A percentile compares a stretch with the other conserved stretches of the same genome.
These are phyloP conservation scores for Hipposideros armiger DNA, from an alignment of 2,113 vertebrate species.

Conservation along the genomic window DNA sequence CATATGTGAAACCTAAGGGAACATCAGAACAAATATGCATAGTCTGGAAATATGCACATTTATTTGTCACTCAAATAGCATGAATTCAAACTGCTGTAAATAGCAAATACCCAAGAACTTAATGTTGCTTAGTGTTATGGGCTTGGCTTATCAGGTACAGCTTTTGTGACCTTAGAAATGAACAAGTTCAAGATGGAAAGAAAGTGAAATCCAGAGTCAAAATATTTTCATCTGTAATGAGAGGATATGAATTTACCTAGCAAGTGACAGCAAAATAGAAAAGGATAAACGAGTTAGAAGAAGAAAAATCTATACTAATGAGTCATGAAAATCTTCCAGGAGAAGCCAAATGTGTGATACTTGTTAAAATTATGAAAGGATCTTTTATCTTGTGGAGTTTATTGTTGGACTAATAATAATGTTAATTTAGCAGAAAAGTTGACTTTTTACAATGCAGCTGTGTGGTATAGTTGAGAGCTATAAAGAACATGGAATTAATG, in stretches of 20 bases:
- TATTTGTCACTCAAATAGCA: not conserved
- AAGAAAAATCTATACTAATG: not conserved
- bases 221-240: slow-evolving; percentile 20
- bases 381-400: slow-evolving; percentile 55
- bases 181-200: not conserved
- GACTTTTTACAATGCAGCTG: slow-evolving; percentile 44
- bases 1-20: not conserved
- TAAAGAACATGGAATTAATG: not conserved
- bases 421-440: slow-evolving; percentile 66
- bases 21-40: slow-evolving; percentile 33
- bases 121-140: not conserved
- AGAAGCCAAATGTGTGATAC: slow-evolving; percentile 27
- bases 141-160: not conserved
- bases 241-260: slow-evolving; percentile 28
- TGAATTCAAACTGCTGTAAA: slow-evolving; percentile 1
- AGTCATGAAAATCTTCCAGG: slow-evolving; percentile 47
- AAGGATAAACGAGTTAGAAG: slow-evolving; percentile 36
- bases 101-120: slow-evolving; percentile 4
- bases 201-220: not conserved
- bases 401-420: slow-evolving; percentile 66
- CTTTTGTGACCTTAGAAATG: slow-evolving; percentile 1
- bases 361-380: slow-evolving; percentile 48
- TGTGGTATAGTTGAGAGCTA: not conserved
- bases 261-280: slow-evolving; percentile 20
- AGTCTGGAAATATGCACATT: not conserved